Percentiles rank a stretch among this genome's conserved stretches.
Conservation (phyloP, 2,888 invertebrate genomes). For the Polietes domitor region DNA sequence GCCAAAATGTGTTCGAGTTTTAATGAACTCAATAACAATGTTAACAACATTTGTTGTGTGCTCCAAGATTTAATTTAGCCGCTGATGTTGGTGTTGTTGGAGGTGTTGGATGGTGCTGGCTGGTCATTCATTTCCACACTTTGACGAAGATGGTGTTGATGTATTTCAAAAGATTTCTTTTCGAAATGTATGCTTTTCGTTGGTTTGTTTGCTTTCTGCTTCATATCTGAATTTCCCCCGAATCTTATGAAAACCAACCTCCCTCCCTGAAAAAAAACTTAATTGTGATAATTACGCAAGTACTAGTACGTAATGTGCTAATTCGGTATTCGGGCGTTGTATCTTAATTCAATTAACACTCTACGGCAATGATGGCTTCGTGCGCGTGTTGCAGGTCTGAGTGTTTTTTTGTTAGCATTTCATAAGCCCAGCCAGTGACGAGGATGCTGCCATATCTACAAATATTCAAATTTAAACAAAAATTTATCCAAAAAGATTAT, state of each 20-base stretch:
- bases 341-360: constrained; percentile 63
- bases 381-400: neutral
- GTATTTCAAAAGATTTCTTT: neutral
- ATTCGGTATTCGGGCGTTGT: constrained; percentile 48
- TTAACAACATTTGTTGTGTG: constrained; percentile 13
- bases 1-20: constrained; percentile 38
- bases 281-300: constrained; percentile 59
- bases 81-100: neutral
- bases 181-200: constrained; percentile 2
- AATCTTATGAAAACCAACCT: neutral
- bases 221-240: constrained; percentile 14
- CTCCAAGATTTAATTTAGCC: neutral
- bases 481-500: too few relatives aligned
- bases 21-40: constrained; percentile 45
- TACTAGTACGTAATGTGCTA: constrained; percentile 53
- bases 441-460: too few relatives aligned
- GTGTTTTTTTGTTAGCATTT: neutral
- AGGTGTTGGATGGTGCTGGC: neutral
- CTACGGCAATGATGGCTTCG: constrained; percentile 20
- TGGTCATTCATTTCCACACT: constrained; percentile 1
- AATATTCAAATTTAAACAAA: too few relatives aligned
- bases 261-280: too few relatives aligned
- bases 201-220: constrained; percentile 6
- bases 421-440: too few relatives aligned
- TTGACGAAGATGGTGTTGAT: constrained; percentile 5